These are phyloP conservation scores for Drosophila ogumai DNA, from an alignment of 1,140 invertebrate genomes.

Conservation along the genomic window DNA sequence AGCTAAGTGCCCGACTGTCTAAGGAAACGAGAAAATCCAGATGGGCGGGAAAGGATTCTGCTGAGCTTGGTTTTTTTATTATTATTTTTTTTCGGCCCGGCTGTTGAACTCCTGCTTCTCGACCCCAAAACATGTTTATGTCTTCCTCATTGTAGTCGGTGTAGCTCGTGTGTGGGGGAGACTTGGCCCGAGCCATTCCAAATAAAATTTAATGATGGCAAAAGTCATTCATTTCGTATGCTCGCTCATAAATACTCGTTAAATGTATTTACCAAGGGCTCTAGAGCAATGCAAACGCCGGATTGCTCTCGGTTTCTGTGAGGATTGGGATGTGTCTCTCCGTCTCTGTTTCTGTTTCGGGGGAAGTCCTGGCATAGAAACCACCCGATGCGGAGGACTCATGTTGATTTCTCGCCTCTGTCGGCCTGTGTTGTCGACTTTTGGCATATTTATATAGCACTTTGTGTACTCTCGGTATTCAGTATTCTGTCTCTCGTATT, in stretches of 20 bases:
- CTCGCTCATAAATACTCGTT: slow-evolving; percentile 76
- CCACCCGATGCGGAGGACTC: slow-evolving; percentile 25
- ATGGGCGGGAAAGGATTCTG: slow-evolving; percentile 46
- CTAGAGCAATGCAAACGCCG: slow-evolving; percentile 58
- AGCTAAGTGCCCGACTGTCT: slow-evolving; percentile 57
- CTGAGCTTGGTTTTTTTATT: slow-evolving; percentile 6
- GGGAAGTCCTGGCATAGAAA: slow-evolving; percentile 23
- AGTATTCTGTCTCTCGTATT: slow-evolving; percentile 17
- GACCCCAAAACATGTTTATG: slow-evolving; percentile 70
- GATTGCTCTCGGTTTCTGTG: slow-evolving; percentile 40
- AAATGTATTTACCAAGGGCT: slow-evolving; percentile 74
- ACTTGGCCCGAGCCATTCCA: slow-evolving; percentile 43
- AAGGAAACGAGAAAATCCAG: slow-evolving; percentile 37
- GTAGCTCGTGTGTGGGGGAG: slow-evolving; percentile 12
- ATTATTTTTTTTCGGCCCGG: slow-evolving; percentile 19
- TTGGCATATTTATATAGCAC: slow-evolving; percentile 54
- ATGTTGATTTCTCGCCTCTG: slow-evolving; percentile 54
- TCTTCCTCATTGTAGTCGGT: slow-evolving; percentile 60
- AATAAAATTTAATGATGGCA: slow-evolving; percentile 77
- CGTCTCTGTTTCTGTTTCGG: slow-evolving; percentile 24
- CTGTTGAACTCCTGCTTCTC: slow-evolving; percentile 57
- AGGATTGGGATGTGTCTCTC: slow-evolving; percentile 5
- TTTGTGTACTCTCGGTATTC: slow-evolving; percentile 32
- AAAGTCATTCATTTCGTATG: slow-evolving; percentile 77
- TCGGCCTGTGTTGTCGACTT: slow-evolving; percentile 35